Percentiles rank a stretch among this genome's conserved stretches.
Evolutionary conservation across 2,797 vertebrate species (phyloP).

Genomic region (Typhlichthys subterraneus): DNA sequence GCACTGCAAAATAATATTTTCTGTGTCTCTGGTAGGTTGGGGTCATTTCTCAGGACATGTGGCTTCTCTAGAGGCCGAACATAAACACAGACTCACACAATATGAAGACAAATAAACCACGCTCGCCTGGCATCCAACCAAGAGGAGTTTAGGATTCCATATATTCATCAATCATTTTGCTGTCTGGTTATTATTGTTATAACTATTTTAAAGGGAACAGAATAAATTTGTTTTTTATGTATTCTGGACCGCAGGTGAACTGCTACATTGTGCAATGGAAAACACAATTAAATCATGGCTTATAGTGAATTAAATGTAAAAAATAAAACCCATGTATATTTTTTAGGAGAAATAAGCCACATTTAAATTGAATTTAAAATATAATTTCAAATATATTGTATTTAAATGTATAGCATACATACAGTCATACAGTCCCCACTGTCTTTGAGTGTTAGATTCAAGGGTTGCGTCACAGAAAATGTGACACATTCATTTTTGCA

Average conservation of each 20-base stretch:
- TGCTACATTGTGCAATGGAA: no score
- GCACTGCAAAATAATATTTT: conserved; percentile 40
- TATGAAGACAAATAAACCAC: conserved; percentile 71
- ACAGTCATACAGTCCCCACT: conserved; percentile 1
- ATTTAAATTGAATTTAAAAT: no score
- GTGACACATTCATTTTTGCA: conserved; percentile 65
- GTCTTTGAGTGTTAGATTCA: conserved; percentile 42
- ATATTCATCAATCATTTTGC: conserved; percentile 65
- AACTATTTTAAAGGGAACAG: conserved; percentile 24
- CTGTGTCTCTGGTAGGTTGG: conserved; percentile 30
- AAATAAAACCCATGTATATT: no score
- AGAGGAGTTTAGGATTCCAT: conserved; percentile 60
- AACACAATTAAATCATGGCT: no score
- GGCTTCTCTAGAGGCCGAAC: conserved; percentile 57
- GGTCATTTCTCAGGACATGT: conserved; percentile 65
- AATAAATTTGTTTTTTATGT: no score
- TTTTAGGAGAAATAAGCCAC: no score
- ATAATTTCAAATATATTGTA: no score
- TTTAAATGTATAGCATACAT: no score
- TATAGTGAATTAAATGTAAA: no score
- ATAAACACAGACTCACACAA: conserved; percentile 64
- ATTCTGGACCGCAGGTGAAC: no score
- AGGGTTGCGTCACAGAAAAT: conserved; percentile 42
- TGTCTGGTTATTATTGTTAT: conserved; percentile 54
- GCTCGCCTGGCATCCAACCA: conserved; percentile 47